Base-by-base conservation (phyloP, 2,113 vertebrate species). In the Entosphenus tridentatus region DNA sequence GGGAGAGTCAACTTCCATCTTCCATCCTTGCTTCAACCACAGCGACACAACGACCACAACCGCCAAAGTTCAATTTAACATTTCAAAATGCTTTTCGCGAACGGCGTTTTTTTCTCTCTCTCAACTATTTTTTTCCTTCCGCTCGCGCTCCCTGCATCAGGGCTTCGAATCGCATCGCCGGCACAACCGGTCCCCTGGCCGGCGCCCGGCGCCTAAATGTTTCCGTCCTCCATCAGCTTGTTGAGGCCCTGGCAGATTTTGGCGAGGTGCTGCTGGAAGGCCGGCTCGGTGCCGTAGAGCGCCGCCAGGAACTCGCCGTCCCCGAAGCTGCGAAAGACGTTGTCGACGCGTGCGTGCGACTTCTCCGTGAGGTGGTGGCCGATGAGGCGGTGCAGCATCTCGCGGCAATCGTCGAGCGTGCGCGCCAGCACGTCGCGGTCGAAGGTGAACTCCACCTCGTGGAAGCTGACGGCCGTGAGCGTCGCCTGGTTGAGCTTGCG, bases 401-500 rank as follows among this genome's bases (percentile, higher is more conserved):
- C 85, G 55, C 83, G 78, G 76, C 85, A 86, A 67, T 79, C 75
- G 0, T 56, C 74, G 73, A 90, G 80, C 65, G 86, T 75, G 1
- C 77, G 72, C 0, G 75, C 71, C 77, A 90, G 80, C 70, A 90
- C 84, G 0, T 73, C 74, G 2, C 82, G 79, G 76, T 91, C 88
- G 1, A 89, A 91, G 72, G 88, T 91, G 71, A 90, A 91, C 12
- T 84, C 88, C 75, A 88, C 88, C 79, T 89, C 84, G 1, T 86
- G 77, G 68, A 91, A 91, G 78, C 87, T 91, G 56, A 88, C 84
- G 0, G 84, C 85, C 0, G 87, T 91, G 87, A 90, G 88, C 58
- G 86, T 85, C 0, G 85, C 85, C 57, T 80, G 80, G 54, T 79
- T 81, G 14, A 91, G 76, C 75, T 89, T 89, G 69, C 79, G 83